phyloP scores from a whole-genome alignment of 2,888 invertebrate species.

The Chrysina gloriosa region DNA sequence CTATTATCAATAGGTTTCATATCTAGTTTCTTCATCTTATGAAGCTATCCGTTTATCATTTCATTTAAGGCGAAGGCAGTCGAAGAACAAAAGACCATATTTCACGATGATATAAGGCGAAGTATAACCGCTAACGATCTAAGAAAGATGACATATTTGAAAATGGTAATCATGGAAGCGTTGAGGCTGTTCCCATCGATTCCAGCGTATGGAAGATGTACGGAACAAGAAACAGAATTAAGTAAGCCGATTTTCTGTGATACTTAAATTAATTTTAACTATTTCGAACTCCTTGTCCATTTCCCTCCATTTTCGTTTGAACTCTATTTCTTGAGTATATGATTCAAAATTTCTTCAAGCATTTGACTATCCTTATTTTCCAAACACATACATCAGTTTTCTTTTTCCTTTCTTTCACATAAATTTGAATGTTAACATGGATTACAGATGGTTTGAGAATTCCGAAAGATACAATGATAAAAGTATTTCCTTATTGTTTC shows the following conservation, averaged over 20 bases:
- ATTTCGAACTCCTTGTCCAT: too few relatives aligned
- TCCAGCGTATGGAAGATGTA: slow-evolving; percentile 52
- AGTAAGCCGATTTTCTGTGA: slow-evolving; percentile 1
- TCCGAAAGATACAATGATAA: slow-evolving; percentile 62
- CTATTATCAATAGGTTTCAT: too few relatives aligned
- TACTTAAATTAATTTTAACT: neutral
- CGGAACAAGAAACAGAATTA: slow-evolving; percentile 46
- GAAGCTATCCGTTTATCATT: too few relatives aligned
- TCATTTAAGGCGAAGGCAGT: slow-evolving; percentile 56
- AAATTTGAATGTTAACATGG: neutral
- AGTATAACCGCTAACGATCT: slow-evolving; percentile 54
- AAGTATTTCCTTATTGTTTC: slow-evolving; percentile 63
- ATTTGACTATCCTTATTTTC: too few relatives aligned
- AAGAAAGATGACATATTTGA: slow-evolving; percentile 58
- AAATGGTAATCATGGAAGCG: slow-evolving; percentile 57
- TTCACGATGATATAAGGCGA: slow-evolving; percentile 52
- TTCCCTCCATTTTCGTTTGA: too few relatives aligned
- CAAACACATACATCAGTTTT: neutral
- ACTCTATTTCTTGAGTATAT: too few relatives aligned
- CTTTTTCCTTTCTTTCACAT: too few relatives aligned
- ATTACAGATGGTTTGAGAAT: slow-evolving; percentile 49
- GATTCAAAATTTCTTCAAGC: too few relatives aligned
- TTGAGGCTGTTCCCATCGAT: slow-evolving; percentile 58
- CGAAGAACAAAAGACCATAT: slow-evolving; percentile 60
- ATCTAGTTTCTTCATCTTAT: too few relatives aligned